Evolutionary conservation across 2,113 vertebrate species (phyloP).

Genomic region (Xyrauchen texanus): DNA sequence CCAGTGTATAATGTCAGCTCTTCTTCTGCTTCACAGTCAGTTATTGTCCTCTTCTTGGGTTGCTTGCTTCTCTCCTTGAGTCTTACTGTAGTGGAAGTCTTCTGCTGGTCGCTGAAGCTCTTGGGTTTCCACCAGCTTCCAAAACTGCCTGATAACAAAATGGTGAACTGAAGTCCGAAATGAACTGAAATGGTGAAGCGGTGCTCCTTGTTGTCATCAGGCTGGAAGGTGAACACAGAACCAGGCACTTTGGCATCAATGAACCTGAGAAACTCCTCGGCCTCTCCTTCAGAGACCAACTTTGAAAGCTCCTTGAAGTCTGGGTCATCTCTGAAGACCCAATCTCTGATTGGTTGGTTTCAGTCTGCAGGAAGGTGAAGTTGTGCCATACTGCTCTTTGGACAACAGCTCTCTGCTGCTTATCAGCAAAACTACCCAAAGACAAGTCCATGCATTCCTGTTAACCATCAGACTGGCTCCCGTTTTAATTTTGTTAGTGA

Average conservation of each 20-base stretch:
- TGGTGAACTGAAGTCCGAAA: slow-evolving; percentile 89
- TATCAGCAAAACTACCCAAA: slow-evolving; percentile 79
- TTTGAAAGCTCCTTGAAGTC: slow-evolving; percentile 83
- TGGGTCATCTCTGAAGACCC: slow-evolving; percentile 80
- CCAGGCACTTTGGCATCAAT: slow-evolving; percentile 85
- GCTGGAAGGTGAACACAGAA: slow-evolving; percentile 83
- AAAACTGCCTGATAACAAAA: slow-evolving; percentile 87
- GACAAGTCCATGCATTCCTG: slow-evolving; percentile 70
- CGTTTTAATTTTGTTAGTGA: slow-evolving; percentile 73
- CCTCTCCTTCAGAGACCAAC: slow-evolving; percentile 85
- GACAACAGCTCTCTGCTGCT: slow-evolving; percentile 79
- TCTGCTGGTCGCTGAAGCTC: slow-evolving; percentile 76
- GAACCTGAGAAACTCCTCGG: slow-evolving; percentile 87
- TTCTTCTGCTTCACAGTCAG: slow-evolving; percentile 64
- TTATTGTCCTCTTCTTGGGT: slow-evolving; percentile 75
- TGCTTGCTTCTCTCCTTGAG: slow-evolving; percentile 77
- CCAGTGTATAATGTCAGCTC: slow-evolving; percentile 81
- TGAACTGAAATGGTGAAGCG: too few species aligned
- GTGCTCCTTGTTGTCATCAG: slow-evolving; percentile 84
- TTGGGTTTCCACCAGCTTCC: slow-evolving; percentile 91
- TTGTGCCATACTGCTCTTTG: slow-evolving; percentile 83
- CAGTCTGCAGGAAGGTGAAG: slow-evolving; percentile 87
- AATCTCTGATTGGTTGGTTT: slow-evolving; percentile 82
- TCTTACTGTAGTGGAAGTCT: slow-evolving; percentile 80
- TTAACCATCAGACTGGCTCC: slow-evolving; percentile 35